A percentile compares a stretch with the other conserved stretches of the same genome.
Evolutionary conservation across 2,888 invertebrate genomes (phyloP).

Genomic region (Drosophila nr. fundita): DNA sequence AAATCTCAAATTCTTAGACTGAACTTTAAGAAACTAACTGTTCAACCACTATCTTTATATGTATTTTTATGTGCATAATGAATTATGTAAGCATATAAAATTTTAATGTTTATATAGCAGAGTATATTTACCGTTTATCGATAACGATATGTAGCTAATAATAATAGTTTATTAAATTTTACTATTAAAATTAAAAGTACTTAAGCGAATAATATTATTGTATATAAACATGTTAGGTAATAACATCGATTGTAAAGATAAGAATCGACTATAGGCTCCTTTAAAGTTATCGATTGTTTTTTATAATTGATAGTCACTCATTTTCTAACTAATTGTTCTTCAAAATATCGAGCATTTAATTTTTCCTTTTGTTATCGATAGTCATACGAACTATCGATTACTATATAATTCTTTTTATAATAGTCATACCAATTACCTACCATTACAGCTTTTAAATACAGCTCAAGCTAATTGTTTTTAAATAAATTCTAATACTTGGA

Average conservation of each 20-base stretch:
- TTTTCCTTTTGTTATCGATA: not conserved
- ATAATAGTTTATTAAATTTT: not conserved
- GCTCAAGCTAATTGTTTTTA: not conserved
- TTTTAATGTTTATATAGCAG: not conserved
- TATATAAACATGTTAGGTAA: not conserved
- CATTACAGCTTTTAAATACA: not conserved
- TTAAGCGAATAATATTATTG: not conserved
- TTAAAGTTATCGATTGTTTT: not conserved
- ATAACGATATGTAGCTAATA: not conserved
- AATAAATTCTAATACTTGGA: not conserved
- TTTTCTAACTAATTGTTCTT: not conserved
- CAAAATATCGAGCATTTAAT: rapidly evolving
- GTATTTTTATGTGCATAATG: not conserved
- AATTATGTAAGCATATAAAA: not conserved
- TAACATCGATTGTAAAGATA: not conserved
- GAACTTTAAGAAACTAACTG: not conserved
- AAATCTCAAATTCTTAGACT: not conserved
- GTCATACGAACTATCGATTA: not conserved
- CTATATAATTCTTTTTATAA: not conserved
- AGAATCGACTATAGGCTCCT: not conserved
- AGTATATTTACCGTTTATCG: not conserved
- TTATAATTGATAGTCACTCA: not conserved
- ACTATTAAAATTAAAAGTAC: not conserved
- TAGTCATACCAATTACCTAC: not conserved
- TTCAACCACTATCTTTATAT: not conserved